Evolutionary conservation across 2,797 vertebrate genomes (phyloP).

Genomic region (Sebastes diaconus): DNA sequence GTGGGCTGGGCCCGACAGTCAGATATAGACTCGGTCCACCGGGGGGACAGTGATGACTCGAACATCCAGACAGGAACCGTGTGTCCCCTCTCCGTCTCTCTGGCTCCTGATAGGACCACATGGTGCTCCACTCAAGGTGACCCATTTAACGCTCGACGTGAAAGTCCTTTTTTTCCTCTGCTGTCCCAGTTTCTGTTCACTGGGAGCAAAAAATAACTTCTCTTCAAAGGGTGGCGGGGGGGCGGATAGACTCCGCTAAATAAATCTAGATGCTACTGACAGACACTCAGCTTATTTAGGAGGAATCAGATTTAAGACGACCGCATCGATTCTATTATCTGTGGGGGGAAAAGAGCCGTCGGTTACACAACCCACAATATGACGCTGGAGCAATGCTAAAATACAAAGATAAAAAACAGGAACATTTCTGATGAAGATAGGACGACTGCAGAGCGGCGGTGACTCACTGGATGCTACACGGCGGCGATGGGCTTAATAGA

Average conservation of each 20-base stretch:
- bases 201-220: conserved; percentile 78
- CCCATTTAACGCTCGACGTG: conserved; percentile 76
- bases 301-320: conserved; percentile 25
- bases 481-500: conserved; percentile 23
- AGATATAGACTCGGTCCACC: not conserved
- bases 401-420: conserved; percentile 31
- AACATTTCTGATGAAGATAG: conserved; percentile 37
- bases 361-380: conserved; percentile 16
- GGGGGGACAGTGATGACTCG: conserved; percentile 49
- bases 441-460: conserved; percentile 37
- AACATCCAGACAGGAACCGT: conserved; percentile 50
- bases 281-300: conserved; percentile 50
- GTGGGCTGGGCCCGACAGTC: too few relatives aligned
- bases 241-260: conserved; percentile 41
- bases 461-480: conserved; percentile 42
- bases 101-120: conserved; percentile 59
- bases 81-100: conserved; percentile 25
- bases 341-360: not conserved
- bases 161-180: conserved; percentile 66
- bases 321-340: conserved; percentile 29
- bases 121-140: conserved; percentile 78
- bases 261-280: conserved; percentile 59
- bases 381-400: not conserved
- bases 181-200: conserved; percentile 76
- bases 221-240: conserved; percentile 49